phyloP scores from a whole-genome alignment of 2,113 vertebrate species.

The Erinaceus europaeus region DNA sequence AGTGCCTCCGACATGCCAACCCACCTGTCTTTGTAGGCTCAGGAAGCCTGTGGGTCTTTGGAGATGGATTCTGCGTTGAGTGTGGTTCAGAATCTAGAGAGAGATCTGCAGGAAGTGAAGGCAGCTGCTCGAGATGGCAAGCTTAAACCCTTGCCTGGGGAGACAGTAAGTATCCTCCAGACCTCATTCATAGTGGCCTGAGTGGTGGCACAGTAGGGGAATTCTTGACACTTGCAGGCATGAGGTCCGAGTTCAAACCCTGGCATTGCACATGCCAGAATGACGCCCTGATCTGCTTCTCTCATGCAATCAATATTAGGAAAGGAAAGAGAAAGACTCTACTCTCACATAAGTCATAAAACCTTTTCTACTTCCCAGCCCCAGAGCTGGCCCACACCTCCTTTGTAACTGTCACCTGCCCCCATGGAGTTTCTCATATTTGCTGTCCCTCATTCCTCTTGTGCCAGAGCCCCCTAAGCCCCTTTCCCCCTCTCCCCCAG shows the following conservation, averaged over 20 bases:
- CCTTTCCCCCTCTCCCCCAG: conserved; percentile 75
- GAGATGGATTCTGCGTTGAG: conserved; percentile 96
- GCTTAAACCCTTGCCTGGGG: conserved; percentile 94
- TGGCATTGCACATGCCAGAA: not conserved
- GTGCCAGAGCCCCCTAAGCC: not conserved
- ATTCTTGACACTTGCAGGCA: not conserved
- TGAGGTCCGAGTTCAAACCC: not conserved
- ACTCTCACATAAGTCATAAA: not conserved
- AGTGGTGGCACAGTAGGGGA: too few species aligned
- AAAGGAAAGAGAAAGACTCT: too few species aligned
- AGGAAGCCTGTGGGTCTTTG: conserved; percentile 95
- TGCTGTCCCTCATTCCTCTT: not conserved
- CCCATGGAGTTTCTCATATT: not conserved
- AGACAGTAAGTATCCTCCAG: conserved; percentile 85
- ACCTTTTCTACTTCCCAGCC: not conserved
- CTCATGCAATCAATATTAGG: too few species aligned
- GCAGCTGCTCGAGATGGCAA: conserved; percentile 90
- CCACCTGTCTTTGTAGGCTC: conserved; percentile 82
- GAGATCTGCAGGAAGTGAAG: conserved; percentile 93
- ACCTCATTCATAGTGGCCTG: too few species aligned
- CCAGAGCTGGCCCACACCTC: not conserved
- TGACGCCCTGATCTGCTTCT: not conserved
- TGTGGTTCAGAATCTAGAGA: conserved; percentile 91
- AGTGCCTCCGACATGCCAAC: not conserved
- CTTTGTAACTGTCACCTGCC: not conserved